phyloP scores from a whole-genome alignment of 2,113 vertebrate genomes.

The Oncorhynchus nerka region DNA sequence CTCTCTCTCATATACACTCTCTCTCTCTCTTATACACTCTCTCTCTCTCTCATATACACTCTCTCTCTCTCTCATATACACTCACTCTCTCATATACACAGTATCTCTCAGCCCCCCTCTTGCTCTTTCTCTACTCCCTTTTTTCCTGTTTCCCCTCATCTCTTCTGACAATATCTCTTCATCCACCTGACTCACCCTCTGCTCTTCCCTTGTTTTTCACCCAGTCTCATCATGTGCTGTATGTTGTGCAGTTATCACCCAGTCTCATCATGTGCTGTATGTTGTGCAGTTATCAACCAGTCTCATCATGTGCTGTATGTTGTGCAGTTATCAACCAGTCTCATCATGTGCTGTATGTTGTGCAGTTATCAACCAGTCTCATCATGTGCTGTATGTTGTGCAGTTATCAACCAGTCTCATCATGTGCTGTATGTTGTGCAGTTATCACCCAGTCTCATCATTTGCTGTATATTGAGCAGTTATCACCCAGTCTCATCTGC shows the following conservation, averaged over 20 bases:
- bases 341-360: constrained; percentile 24
- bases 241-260: too few relatives aligned
- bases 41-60: too few relatives aligned
- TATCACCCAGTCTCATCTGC: constrained; percentile 28
- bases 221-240: constrained; percentile 49
- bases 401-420: too few relatives aligned
- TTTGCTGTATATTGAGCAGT: neutral
- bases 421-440: too few relatives aligned
- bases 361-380: too few relatives aligned
- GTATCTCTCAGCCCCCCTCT: neutral
- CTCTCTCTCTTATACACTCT: too few relatives aligned
- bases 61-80: neutral
- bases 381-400: too few relatives aligned
- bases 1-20: neutral
- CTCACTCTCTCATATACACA: too few relatives aligned
- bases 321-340: constrained; percentile 22
- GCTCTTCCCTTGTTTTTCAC: constrained; percentile 58
- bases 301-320: constrained; percentile 47
- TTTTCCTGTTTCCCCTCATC: constrained; percentile 31
- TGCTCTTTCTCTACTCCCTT: constrained; percentile 28
- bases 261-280: constrained; percentile 28
- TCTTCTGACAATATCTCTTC: constrained; percentile 46
- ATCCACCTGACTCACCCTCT: constrained; percentile 52
- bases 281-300: constrained; percentile 21
- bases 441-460: constrained; percentile 52